These are phyloP conservation scores for Leptobrachium leishanense DNA, from an alignment of 2,113 vertebrate species.

Conservation along the genomic window DNA sequence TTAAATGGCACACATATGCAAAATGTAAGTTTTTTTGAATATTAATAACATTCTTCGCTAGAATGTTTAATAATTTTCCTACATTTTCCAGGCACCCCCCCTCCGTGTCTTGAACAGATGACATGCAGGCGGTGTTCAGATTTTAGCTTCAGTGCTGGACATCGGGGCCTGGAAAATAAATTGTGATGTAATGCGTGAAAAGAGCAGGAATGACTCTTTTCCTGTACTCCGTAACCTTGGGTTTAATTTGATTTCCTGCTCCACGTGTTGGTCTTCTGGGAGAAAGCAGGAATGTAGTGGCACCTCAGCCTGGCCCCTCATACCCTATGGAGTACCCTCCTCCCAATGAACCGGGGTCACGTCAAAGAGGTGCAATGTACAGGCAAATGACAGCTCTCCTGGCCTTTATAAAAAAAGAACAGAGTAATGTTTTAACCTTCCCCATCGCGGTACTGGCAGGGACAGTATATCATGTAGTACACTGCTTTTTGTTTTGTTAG, in stretches of 20 bases:
- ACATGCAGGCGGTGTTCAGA: no score
- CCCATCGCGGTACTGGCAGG: slow-evolving; percentile 5
- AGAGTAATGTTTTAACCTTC: slow-evolving; percentile 18
- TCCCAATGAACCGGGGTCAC: slow-evolving; percentile 29
- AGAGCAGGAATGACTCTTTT: not conserved
- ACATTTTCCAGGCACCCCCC: no score
- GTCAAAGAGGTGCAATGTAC: not conserved
- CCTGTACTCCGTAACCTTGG: slow-evolving; percentile 9
- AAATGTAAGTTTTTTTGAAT: no score
- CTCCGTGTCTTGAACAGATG: no score
- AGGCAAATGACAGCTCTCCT: not conserved
- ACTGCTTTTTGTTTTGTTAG: slow-evolving; percentile 1
- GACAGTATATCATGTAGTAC: not conserved
- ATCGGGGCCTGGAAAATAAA: no score
- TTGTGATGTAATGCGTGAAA: slow-evolving; percentile 35
- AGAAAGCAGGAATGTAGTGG: slow-evolving; percentile 37
- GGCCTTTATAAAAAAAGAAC: not conserved
- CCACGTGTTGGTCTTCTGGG: slow-evolving; percentile 16
- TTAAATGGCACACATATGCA: no score
- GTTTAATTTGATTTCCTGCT: not conserved
- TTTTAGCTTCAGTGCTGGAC: no score
- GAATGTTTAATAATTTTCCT: no score
- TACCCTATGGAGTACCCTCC: slow-evolving; percentile 31
- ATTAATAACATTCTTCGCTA: no score
- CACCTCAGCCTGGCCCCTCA: slow-evolving; percentile 21